Evolutionary conservation across 2,797 vertebrate genomes (phyloP).

Genomic region (Channallabes apus): DNA sequence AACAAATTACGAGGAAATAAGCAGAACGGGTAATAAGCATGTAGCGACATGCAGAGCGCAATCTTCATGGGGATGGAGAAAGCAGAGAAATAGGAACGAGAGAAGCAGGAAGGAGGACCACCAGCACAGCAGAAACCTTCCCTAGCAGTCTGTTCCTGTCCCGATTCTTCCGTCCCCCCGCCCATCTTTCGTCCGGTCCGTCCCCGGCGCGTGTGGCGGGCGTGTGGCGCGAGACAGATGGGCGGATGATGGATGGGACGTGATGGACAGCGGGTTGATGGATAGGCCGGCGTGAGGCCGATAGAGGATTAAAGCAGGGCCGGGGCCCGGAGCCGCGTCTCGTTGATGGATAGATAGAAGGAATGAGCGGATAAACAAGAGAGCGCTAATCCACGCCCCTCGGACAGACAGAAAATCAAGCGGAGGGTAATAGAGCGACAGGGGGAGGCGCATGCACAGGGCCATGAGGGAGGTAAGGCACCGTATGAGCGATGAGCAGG

Average conservation of each 20-base stretch:
- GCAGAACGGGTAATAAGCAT: slow-evolving; percentile 72
- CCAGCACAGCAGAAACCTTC: slow-evolving; percentile 53
- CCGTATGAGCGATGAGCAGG: background rate
- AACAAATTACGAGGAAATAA: slow-evolving; percentile 69
- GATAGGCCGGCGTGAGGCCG: slow-evolving; percentile 75
- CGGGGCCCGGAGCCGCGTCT: slow-evolving; percentile 65
- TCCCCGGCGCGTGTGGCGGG: slow-evolving; percentile 64
- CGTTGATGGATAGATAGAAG: slow-evolving; percentile 79
- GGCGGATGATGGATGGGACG: slow-evolving; percentile 81
- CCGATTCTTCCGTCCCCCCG: slow-evolving; percentile 8
- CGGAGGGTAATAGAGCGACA: slow-evolving; percentile 63
- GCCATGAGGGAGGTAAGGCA: background rate
- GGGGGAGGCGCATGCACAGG: slow-evolving; percentile 45
- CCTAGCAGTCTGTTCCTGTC: slow-evolving; percentile 49
- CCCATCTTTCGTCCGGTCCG: slow-evolving; percentile 57
- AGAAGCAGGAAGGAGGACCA: slow-evolving; percentile 23
- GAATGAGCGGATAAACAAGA: slow-evolving; percentile 81
- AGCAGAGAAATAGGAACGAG: background rate
- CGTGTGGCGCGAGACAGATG: slow-evolving; percentile 76
- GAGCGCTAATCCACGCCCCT: slow-evolving; percentile 73
- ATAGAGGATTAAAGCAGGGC: slow-evolving; percentile 81
- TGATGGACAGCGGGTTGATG: slow-evolving; percentile 79
- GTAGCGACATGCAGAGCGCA: slow-evolving; percentile 64
- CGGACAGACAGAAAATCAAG: slow-evolving; percentile 79
- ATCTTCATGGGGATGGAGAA: slow-evolving; percentile 55